Evolutionary conservation across 1,140 invertebrate species (phyloP), one percentile per base, ranked within the genome.

Genomic region (Cataglyphis hispanica): DNA sequence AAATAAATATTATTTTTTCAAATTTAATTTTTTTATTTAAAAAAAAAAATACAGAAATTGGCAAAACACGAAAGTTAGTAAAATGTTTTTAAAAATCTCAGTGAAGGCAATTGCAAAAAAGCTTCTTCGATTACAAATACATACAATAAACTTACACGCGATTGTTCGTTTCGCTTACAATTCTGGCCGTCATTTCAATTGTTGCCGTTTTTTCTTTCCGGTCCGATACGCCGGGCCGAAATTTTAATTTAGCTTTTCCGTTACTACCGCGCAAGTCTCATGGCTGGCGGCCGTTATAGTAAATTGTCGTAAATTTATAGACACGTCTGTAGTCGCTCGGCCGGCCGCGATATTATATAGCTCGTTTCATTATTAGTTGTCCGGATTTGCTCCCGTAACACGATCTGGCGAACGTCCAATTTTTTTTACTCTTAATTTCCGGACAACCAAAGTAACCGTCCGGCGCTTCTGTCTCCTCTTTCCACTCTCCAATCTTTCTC

Each of bases 301-400:
- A 91, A 91, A 91, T 91, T 86, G 85, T 91, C 86, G 90, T 87
- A 69, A 89, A 91, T 91, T 91, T 90, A 89, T 87, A 89, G 86
- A 86, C 86, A 85, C 34, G 76, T 74, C 56, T 37, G 74, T 84
- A 84, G 60, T 77, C 74, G 63, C 84, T 81, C 60, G 74, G 19
- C 27, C 74, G 46, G 31, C 40, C 61, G 27, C 87, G 56, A 46
- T 22, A 84, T 60, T 75, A 83, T 75, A 86, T 83, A 86, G 72
- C 84, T 77, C 75, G 81, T 91, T 91, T 91, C 87, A 86, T 91
- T 91, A 91, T 90, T 91, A 92, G 90, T 92, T 87, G 87, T 89
- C 83, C 75, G 88, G 86, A 87, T 91, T 88, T 87, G 75, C 87
- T 87, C 75, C 75, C 67, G 84, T 86, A 89, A 85, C 75, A 86